Evolutionary conservation across 1,140 invertebrate species (phyloP), one percentile per base, ranked within the genome.

Genomic region (Bombus pyrosoma): DNA sequence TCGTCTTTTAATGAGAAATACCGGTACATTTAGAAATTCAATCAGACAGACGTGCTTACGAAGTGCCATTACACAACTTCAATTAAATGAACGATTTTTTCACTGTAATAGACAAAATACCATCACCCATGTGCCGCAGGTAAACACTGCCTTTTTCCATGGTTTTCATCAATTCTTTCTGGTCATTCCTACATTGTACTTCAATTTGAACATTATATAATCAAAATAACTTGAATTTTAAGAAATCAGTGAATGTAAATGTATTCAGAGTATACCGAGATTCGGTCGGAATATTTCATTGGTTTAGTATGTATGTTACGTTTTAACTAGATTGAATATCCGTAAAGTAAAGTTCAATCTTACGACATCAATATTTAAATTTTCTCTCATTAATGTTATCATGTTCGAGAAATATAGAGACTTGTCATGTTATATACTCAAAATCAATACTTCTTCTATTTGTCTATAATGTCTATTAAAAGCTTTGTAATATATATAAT

Each of bases 1-100:
- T 28, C 90, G 92, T 82, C 43, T 93, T 66, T 88, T 93, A 13
- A 74, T 86, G 34, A 91, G 90, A 87, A 92, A 91, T 74, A 76
- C 90, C 86, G 90, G 91, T 83, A 81, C 84, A 66, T 41, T 93
- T 69, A 91, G 80, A 64, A 91, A 85, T 75, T 72, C 85, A 12
- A 64, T 90, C 34, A 66, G 32, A 62, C 86, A 87, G 28, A 72
- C 92, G 13, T 41, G 74, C 74, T 62, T 79, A 64, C 74, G 72
- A 39, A 75, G 75, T 57, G 28, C 78, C 12, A 72, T 81, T 37
- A 32, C 39, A 1, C 76, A 77, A 66, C 43, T 84, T 53, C 82
- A 82, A 68, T 53, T 69, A 47, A 77, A 85, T 39, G 66, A 86
- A 22, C 88, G 87, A 69, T 77, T 89, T 9, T 77, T 91, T 34